Percentiles rank a stretch among this genome's conserved stretches.
phyloP scores from a whole-genome alignment of 2,888 invertebrate species.

The Adela reaumurella region DNA sequence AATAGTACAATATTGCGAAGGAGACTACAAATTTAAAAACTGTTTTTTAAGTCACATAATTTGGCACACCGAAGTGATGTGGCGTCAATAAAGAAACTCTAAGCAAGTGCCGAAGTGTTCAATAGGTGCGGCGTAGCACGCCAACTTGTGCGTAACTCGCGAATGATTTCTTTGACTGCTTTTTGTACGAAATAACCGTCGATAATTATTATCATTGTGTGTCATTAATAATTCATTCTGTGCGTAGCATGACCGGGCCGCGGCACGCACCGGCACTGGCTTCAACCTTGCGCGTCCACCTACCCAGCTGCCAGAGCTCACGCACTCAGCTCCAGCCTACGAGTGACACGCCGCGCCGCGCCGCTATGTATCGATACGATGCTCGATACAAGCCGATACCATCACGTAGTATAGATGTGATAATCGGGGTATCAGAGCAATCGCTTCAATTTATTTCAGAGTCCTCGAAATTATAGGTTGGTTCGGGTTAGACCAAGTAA shows the following conservation, averaged over 20 bases:
- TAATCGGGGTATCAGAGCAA: too few relatives aligned
- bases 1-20: too few relatives aligned
- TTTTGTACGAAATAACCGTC: constrained; percentile 2
- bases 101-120: background rate
- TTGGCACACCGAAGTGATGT: background rate
- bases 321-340: background rate
- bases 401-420: too few relatives aligned
- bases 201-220: constrained; percentile 2
- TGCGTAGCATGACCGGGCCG: constrained; percentile 2
- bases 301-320: too few relatives aligned
- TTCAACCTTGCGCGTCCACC: too few relatives aligned
- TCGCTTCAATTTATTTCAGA: too few relatives aligned
- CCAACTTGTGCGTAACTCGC: constrained; percentile 5
- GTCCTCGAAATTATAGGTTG: too few relatives aligned
- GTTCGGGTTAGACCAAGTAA: too few relatives aligned
- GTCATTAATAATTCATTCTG: constrained; percentile 3
- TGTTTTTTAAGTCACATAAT: too few relatives aligned
- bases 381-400: too few relatives aligned
- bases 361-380: background rate
- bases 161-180: background rate
- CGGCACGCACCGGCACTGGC: background rate
- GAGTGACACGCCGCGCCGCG: background rate
- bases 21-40: too few relatives aligned
- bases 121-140: background rate
- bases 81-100: background rate